phyloP scores from a whole-genome alignment of 2,888 invertebrate genomes.

The Hymenopus coronatus region DNA sequence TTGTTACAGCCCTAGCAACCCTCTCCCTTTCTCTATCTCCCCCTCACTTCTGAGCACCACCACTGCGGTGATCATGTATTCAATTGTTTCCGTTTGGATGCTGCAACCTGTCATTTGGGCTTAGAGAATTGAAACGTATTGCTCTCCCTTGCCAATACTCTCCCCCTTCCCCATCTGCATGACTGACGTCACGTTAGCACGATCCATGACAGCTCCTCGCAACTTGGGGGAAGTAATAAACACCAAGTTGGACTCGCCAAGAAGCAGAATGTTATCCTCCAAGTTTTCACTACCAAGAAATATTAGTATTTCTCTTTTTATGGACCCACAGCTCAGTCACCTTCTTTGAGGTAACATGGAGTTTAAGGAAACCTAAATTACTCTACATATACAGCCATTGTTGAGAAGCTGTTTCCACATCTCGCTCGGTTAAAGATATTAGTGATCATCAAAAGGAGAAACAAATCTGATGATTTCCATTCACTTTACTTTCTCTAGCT shows the following conservation, averaged over 20 bases:
- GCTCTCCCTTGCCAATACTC: conserved; percentile 4
- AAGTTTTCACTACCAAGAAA: background rate
- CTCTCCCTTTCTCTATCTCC: too few species aligned
- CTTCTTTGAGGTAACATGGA: too few species aligned
- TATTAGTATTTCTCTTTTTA: background rate
- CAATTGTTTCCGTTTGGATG: conserved; percentile 23
- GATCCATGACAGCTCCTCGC: background rate
- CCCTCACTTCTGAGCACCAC: background rate
- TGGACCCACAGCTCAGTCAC: too few species aligned
- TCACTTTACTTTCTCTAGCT: too few species aligned
- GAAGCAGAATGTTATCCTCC: background rate
- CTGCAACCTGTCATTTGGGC: conserved; percentile 16
- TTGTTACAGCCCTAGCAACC: background rate
- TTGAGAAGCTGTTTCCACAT: too few species aligned
- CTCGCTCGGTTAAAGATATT: too few species aligned
- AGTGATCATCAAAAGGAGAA: too few species aligned
- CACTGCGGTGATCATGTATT: conserved; percentile 12
- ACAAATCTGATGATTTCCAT: too few species aligned
- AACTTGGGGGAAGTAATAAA: background rate
- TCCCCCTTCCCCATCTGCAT: background rate
- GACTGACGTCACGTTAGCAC: background rate
- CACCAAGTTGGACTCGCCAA: background rate
- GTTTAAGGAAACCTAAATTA: too few species aligned
- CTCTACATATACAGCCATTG: too few species aligned
- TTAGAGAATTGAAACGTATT: conserved; percentile 23